Percentiles rank a stretch among this genome's conserved stretches.
Evolutionary conservation across 2,888 invertebrate species (phyloP).

Genomic region (Steinernema hermaphroditum): DNA sequence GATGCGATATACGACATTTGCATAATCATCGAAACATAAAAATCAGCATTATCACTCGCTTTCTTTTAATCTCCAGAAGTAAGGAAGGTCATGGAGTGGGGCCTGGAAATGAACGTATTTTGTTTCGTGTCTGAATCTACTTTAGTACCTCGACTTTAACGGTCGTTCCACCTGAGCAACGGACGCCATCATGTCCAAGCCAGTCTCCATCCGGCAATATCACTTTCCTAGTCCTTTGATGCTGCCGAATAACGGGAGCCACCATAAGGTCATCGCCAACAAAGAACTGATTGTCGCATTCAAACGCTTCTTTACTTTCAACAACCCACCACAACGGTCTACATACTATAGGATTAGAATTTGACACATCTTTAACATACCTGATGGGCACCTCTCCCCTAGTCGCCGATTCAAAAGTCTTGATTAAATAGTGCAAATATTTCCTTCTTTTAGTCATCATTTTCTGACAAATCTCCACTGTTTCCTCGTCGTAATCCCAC

Average conservation of each 20-base stretch:
- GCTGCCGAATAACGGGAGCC: slow-evolving; percentile 80
- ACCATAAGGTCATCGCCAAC: slow-evolving; percentile 85
- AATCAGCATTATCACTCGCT: neutral
- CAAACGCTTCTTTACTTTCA: slow-evolving; percentile 37
- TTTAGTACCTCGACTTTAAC: slow-evolving; percentile 21
- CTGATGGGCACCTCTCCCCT: slow-evolving; percentile 28
- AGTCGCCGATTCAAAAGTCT: neutral
- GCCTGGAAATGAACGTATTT: neutral
- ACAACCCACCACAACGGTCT: slow-evolving; percentile 78
- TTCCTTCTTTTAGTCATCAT: slow-evolving; percentile 8
- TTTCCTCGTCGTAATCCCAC: slow-evolving; percentile 78
- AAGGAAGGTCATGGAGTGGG: neutral
- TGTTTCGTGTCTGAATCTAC: neutral
- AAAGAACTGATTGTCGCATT: slow-evolving; percentile 79
- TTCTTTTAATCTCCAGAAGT: neutral
- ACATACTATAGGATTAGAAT: neutral
- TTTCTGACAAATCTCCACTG: slow-evolving; percentile 17
- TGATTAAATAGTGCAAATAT: slow-evolving; percentile 23
- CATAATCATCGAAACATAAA: neutral
- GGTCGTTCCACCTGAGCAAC: slow-evolving; percentile 12
- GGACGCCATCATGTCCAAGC: slow-evolving; percentile 35
- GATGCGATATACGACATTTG: neutral
- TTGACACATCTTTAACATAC: neutral
- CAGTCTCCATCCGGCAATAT: slow-evolving; percentile 80
- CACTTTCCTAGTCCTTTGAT: slow-evolving; percentile 78